A percentile compares a stretch with the other conserved stretches of the same genome.
phyloP scores from a whole-genome alignment of 1,140 invertebrate genomes.

The Drosophila punjabiensis region DNA sequence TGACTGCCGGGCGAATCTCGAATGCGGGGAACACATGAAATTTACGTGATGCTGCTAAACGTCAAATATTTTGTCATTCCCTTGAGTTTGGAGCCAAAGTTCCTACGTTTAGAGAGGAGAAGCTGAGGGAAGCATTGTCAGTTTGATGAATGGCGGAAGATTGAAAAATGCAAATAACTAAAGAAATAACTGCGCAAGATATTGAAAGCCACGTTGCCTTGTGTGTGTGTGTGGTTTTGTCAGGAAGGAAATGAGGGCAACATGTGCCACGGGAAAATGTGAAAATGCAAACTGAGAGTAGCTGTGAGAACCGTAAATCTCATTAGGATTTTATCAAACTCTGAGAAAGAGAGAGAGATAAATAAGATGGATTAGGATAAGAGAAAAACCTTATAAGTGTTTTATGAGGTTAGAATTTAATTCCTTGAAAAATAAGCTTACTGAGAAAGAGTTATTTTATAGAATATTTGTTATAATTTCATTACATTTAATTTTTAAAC shows the following conservation, averaged over 20 bases:
- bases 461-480: neutral
- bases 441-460: too few relatives aligned
- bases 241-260: slow-evolving; percentile 31
- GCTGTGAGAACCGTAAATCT: slow-evolving; percentile 6
- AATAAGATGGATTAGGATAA: slow-evolving; percentile 18
- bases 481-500: neutral
- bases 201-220: slow-evolving; percentile 23
- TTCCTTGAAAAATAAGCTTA: neutral
- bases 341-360: neutral
- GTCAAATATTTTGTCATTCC: slow-evolving; percentile 80
- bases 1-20: slow-evolving; percentile 20
- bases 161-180: slow-evolving; percentile 60
- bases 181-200: slow-evolving; percentile 42
- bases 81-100: slow-evolving; percentile 7
- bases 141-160: slow-evolving; percentile 48
- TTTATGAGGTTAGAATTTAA: neutral
- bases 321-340: slow-evolving; percentile 18
- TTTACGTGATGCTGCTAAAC: slow-evolving; percentile 81
- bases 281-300: slow-evolving; percentile 6
- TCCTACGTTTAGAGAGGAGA: neutral
- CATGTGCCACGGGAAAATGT: slow-evolving; percentile 13
- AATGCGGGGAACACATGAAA: slow-evolving; percentile 41
- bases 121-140: slow-evolving; percentile 28
- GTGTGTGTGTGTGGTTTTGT: slow-evolving; percentile 23
- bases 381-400: neutral